Conservation (phyloP, 2,888 invertebrate genomes). For the Xanthorhoe designata region DNA sequence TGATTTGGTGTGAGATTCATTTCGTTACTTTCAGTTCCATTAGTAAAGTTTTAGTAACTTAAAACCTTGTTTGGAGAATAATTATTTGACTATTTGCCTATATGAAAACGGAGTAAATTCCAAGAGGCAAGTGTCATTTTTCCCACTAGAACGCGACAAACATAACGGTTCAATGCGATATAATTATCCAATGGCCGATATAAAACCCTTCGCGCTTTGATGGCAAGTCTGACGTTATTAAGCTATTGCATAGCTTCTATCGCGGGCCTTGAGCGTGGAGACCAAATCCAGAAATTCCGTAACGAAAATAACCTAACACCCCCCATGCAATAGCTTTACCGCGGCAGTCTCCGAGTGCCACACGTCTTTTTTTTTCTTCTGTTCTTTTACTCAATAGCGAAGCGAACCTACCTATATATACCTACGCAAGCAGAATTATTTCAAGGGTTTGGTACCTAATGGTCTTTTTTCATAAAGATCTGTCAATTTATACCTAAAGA, state of each 20-base stretch:
- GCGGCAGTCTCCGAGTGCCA: no score
- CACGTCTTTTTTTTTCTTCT: no score
- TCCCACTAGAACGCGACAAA: conserved; percentile 42
- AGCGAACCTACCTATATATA: no score
- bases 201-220: conserved; percentile 36
- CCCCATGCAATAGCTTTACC: no score
- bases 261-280: no score
- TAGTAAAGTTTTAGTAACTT: background rate
- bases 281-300: no score
- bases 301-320: no score
- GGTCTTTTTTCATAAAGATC: no score
- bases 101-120: background rate
- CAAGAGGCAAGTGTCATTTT: conserved; percentile 44
- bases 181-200: conserved; percentile 35
- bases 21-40: conserved; percentile 1
- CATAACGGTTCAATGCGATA: conserved; percentile 35
- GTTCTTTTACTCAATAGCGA: conserved; percentile 26
- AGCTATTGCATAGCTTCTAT: no score
- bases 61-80: background rate
- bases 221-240: conserved; percentile 25
- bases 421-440: no score
- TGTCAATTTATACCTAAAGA: no score
- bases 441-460: no score
- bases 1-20: conserved; percentile 24
- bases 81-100: background rate